phyloP scores from a whole-genome alignment of 1,140 invertebrate species.

The Drosophila pallidifrons region DNA sequence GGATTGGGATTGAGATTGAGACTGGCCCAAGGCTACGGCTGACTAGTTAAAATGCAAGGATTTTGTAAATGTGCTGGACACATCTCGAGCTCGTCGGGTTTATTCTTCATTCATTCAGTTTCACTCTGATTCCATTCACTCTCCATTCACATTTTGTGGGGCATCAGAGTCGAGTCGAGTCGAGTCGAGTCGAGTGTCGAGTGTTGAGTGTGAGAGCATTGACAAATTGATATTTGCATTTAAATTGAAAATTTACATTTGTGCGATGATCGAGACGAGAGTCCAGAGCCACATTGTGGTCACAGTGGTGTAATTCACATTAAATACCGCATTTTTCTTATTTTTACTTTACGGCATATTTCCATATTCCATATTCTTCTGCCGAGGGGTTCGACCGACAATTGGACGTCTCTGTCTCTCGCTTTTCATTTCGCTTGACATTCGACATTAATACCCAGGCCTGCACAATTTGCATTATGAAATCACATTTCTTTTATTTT shows the following conservation, averaged over 20 bases:
- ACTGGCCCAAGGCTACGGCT: conserved; percentile 63
- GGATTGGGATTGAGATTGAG: conserved; percentile 25
- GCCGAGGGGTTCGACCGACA: conserved; percentile 16
- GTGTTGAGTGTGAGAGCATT: conserved; percentile 54
- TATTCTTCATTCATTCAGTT: not conserved
- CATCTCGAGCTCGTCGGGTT: conserved; percentile 3
- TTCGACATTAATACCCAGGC: conserved; percentile 77
- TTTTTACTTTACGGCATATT: conserved; percentile 55
- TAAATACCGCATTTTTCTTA: conserved; percentile 84
- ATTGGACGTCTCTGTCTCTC: conserved; percentile 70
- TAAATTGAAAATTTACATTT: conserved; percentile 85
- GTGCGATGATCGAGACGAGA: conserved; percentile 69
- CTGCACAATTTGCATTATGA: conserved; percentile 81
- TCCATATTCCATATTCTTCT: conserved; percentile 67
- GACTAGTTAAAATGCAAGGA: conserved; percentile 83
- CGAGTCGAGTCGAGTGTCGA: not conserved
- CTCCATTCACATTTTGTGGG: conserved; percentile 9
- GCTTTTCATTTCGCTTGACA: conserved; percentile 75
- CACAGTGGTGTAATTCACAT: conserved; percentile 85
- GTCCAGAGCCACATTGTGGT: conserved; percentile 59
- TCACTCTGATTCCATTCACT: not conserved
- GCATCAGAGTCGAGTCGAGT: conserved; percentile 24
- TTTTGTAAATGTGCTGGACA: conserved; percentile 34
- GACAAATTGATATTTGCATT: conserved; percentile 85
- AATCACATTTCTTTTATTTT: conserved; percentile 65